Percentiles rank a stretch among this genome's conserved stretches.
Conservation (phyloP, 2,888 invertebrate genomes). For the Hyposoter dolosus region DNA sequence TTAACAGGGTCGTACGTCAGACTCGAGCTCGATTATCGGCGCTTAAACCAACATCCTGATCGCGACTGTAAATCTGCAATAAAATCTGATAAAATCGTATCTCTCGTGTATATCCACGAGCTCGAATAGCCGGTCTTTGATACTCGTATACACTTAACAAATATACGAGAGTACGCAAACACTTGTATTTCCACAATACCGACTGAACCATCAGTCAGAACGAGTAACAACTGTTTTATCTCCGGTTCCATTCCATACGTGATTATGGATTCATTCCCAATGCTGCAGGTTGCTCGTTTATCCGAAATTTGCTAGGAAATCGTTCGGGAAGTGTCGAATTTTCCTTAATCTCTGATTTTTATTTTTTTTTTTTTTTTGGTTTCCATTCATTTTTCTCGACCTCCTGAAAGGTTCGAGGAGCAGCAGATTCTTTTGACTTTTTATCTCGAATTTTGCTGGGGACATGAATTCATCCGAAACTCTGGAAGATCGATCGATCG, state of each 20-base stretch:
- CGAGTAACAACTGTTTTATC: neutral
- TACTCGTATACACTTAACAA: constrained; percentile 24
- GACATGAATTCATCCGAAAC: neutral
- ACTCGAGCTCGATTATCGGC: constrained; percentile 74
- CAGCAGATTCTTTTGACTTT: neutral
- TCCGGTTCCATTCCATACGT: neutral
- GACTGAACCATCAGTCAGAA: neutral
- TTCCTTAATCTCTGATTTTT: neutral
- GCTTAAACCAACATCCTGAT: constrained; percentile 70
- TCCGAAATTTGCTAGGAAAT: neutral
- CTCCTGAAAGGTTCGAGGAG: neutral
- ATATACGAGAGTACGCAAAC: neutral
- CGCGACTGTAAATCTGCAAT: constrained; percentile 74
- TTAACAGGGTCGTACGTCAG: constrained; percentile 72
- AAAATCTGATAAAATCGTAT: constrained; percentile 78
- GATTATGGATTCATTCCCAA: neutral
- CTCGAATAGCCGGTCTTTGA: constrained; percentile 44
- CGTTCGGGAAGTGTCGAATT: neutral
- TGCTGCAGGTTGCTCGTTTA: neutral
- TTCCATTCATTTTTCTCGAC: neutral
- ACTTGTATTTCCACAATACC: neutral
- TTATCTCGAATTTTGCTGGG: neutral
- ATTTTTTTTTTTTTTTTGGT: too few relatives aligned
- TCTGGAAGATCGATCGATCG: neutral
- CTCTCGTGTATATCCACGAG: constrained; percentile 63